These are phyloP conservation scores for Schizothorax lantsangensis DNA, from an alignment of 2,797 vertebrate species.

Conservation along the genomic window DNA sequence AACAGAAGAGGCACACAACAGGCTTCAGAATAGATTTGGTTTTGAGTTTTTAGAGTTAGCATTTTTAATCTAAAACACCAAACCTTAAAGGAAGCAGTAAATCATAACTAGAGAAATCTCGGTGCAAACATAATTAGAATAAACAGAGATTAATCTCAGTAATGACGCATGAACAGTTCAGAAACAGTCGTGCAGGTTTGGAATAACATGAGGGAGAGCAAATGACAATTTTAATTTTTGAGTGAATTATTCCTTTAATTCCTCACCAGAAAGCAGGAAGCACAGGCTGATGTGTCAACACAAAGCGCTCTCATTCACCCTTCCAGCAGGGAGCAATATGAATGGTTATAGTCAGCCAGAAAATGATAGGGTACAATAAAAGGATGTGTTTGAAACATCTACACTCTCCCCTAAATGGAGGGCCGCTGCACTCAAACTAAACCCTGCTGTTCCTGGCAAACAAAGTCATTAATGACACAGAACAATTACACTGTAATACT, in stretches of 20 bases:
- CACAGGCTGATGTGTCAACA: not conserved
- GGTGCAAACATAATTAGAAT: not conserved
- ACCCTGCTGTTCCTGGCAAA: conserved; percentile 25
- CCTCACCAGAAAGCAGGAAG: not conserved
- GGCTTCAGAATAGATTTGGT: conserved; percentile 5
- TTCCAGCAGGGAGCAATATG: not conserved
- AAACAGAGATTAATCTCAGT: not conserved
- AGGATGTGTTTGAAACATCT: conserved; percentile 24
- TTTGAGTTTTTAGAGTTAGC: not conserved
- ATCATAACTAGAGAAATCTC: not conserved
- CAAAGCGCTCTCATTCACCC: not conserved
- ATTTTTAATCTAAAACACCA: not conserved
- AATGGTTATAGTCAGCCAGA: conserved; percentile 24
- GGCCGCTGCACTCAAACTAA: conserved; percentile 18
- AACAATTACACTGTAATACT: conserved; percentile 15
- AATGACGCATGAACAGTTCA: not conserved
- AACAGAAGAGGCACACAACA: not conserved
- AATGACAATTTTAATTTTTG: not conserved
- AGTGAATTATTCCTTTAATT: not conserved
- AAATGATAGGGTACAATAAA: conserved; percentile 41
- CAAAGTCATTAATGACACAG: conserved; percentile 9
- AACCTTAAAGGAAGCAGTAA: not conserved
- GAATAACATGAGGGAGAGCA: not conserved
- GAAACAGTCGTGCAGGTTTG: not conserved
- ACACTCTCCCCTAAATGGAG: not conserved